Conservation (phyloP, 2,113 vertebrate species). For the Oncorhynchus gorbuscha region DNA sequence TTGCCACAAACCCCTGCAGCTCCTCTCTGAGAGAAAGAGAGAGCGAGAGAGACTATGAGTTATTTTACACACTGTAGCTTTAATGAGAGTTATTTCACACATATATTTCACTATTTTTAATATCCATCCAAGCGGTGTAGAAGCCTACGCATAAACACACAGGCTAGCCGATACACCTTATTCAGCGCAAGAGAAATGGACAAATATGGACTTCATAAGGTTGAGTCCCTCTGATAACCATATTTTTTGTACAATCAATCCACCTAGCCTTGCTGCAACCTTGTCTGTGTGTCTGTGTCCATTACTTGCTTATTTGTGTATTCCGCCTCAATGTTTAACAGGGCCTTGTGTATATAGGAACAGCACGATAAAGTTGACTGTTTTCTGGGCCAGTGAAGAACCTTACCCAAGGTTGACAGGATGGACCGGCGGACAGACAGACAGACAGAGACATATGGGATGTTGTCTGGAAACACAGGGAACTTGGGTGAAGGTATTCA, state of each 20-base stretch:
- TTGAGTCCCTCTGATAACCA: conserved; percentile 46
- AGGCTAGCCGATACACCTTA: conserved; percentile 46
- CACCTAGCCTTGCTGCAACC: conserved; percentile 30
- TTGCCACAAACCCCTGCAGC: conserved; percentile 77
- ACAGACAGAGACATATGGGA: not conserved
- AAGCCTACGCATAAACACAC: conserved; percentile 26
- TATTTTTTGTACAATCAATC: conserved; percentile 65
- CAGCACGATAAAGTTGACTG: conserved; percentile 42
- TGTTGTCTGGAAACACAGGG: not conserved
- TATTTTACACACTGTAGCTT: too few species aligned
- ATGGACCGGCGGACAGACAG: not conserved
- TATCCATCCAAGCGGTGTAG: too few species aligned
- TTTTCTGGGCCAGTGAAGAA: conserved; percentile 40
- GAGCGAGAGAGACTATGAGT: too few species aligned
- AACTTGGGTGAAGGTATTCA: conserved; percentile 44
- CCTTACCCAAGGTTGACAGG: conserved; percentile 52
- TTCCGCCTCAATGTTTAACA: conserved; percentile 21
- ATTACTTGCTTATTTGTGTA: too few species aligned
- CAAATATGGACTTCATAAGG: conserved; percentile 56
- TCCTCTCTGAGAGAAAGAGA: conserved; percentile 77
- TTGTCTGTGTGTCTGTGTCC: conserved; percentile 19
- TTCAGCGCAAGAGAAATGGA: conserved; percentile 40
- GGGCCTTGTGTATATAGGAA: conserved; percentile 45
- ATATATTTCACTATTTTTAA: not conserved
- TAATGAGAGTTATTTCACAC: too few species aligned